Evolutionary conservation across 53 echinoderm and acorn worm species (phyloP).

Genomic region (Holothuria leucospilota): DNA sequence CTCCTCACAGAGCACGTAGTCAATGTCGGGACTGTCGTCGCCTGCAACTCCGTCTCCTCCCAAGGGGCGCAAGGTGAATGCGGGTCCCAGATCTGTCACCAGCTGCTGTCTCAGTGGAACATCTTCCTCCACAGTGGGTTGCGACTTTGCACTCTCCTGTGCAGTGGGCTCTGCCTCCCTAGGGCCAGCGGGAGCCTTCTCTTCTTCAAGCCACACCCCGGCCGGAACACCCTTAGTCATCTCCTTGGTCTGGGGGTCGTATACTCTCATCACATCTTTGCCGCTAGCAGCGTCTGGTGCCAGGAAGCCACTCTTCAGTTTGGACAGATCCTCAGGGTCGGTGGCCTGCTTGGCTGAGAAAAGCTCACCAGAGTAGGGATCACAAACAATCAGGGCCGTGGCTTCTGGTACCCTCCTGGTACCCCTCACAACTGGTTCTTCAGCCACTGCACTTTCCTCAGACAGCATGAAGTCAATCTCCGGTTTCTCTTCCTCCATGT

Average conservation of each 20-base stretch:
- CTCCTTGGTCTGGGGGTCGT: conserved; percentile 33
- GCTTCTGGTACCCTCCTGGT: not conserved
- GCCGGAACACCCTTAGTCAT: conserved; percentile 41
- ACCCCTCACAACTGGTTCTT: conserved; percentile 22
- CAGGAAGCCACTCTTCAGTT: conserved; percentile 19
- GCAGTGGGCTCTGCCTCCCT: not conserved
- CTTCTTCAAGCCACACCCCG: conserved; percentile 2
- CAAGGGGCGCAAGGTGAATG: conserved; percentile 72
- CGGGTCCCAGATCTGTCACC: conserved; percentile 79
- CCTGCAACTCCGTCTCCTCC: conserved; percentile 50
- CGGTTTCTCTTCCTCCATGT: conserved; percentile 41
- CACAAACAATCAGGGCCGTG: conserved; percentile 27
- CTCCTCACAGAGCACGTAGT: conserved; percentile 47
- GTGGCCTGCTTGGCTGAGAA: conserved; percentile 27
- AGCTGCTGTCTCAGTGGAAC: conserved; percentile 66
- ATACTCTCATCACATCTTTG: conserved; percentile 36
- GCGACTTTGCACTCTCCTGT: conserved; percentile 24
- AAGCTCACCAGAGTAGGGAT: conserved; percentile 27
- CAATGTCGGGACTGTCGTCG: too few species aligned
- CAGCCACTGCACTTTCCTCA: conserved; percentile 23
- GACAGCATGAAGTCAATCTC: not conserved
- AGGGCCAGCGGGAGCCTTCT: not conserved
- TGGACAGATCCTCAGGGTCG: conserved; percentile 19
- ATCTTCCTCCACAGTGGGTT: conserved; percentile 19
- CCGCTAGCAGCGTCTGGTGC: conserved; percentile 9